These are phyloP conservation scores for Myiotriccus ornatus DNA, from an alignment of 2,797 vertebrate genomes.

Conservation along the genomic window DNA sequence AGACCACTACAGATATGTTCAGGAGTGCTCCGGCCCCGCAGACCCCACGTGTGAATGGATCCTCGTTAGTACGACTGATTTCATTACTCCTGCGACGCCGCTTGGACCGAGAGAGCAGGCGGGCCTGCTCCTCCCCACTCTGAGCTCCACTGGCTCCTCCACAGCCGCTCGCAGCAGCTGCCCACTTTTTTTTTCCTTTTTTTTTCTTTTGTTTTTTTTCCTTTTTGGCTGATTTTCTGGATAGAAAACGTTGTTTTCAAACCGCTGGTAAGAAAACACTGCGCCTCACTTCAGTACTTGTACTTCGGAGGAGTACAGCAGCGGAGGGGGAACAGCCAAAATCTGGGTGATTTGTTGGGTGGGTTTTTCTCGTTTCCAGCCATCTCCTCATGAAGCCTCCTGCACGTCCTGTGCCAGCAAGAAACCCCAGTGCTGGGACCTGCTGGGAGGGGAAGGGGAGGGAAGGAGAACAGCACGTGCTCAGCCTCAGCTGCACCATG, in stretches of 20 bases:
- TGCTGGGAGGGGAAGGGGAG: not conserved
- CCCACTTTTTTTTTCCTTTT: rapidly evolving
- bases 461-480: not conserved
- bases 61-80: not conserved
- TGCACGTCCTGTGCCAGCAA: conserved; percentile 15
- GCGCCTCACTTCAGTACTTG: conserved; percentile 14
- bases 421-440: conserved; percentile 24
- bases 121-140: not conserved
- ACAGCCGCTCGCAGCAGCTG: not conserved
- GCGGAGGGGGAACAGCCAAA: conserved; percentile 34
- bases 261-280: conserved; percentile 12
- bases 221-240: conserved; percentile 44
- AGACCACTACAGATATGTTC: not conserved
- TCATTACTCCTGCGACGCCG: not conserved
- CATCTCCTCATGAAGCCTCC: conserved; percentile 3
- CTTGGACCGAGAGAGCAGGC: not conserved
- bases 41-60: not conserved
- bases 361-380: not conserved
- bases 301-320: conserved; percentile 17
- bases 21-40: not conserved
- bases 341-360: not conserved
- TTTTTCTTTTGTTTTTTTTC: not conserved
- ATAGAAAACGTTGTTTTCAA: conserved; percentile 21
- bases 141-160: not conserved
- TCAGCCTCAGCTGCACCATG: not conserved